A percentile compares a stretch with the other conserved stretches of the same genome.
These are phyloP conservation scores for Phalacrocorax pelagicus DNA, from an alignment of 2,113 vertebrate species.

Conservation along the genomic window DNA sequence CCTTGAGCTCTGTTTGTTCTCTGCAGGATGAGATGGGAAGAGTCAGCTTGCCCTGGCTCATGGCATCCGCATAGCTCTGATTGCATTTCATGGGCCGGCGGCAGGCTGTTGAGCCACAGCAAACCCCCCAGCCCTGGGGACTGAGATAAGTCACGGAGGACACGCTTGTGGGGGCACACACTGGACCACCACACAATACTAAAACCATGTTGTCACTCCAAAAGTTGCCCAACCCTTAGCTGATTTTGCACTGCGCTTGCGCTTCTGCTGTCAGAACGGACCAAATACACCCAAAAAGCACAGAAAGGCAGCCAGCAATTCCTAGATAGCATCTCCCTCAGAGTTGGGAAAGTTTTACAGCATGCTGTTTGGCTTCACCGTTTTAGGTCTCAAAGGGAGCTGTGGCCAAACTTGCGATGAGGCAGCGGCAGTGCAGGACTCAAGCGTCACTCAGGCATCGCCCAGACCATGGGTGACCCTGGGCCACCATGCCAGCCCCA, in stretches of 20 bases:
- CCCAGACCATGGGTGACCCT: neutral
- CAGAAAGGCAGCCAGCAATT: neutral
- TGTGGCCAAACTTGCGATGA: neutral
- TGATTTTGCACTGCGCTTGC: neutral
- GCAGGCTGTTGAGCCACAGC: neutral
- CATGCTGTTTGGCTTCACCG: neutral
- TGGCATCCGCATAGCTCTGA: conserved; percentile 30
- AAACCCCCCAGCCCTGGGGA: neutral
- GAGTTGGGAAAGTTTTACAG: neutral
- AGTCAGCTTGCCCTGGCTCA: conserved; percentile 39
- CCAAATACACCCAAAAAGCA: neutral
- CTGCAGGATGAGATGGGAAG: conserved; percentile 51
- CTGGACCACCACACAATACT: neutral
- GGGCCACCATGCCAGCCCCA: neutral
- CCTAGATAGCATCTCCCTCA: neutral
- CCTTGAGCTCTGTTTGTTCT: conserved; percentile 73
- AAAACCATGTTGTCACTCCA: neutral
- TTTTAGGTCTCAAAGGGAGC: neutral
- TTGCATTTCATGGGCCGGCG: conserved; percentile 46
- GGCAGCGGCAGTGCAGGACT: neutral
- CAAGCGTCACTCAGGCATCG: neutral
- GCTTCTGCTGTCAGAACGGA: neutral
- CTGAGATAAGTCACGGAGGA: neutral
- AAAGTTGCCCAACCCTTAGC: neutral
- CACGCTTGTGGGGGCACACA: accelerated